Evolutionary conservation across 2,113 vertebrate genomes (phyloP), one percentile per base, ranked within the genome.

Genomic region (Serinus canaria): DNA sequence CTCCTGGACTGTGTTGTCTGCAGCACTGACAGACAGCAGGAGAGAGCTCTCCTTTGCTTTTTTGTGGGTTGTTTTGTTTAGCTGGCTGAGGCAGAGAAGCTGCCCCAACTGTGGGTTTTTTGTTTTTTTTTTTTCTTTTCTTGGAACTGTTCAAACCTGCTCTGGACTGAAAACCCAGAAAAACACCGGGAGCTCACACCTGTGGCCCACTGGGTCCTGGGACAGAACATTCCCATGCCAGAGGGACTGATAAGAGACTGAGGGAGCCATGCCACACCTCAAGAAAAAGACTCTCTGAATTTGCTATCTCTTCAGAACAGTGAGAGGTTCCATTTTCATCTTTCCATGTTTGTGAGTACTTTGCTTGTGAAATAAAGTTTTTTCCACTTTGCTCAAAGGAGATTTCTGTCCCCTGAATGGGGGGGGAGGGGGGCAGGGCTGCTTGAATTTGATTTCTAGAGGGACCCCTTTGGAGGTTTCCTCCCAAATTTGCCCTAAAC

Each of bases 171-270:
- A 60, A 60, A 30, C 9, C 56, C 44, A 49, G 5, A 60, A 24
- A 10, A 49, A 11, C 44, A 39, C 44, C 0, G 0, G 55, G 55
- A 59, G 19, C 15, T 46, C 55, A 23, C 19, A 30, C 15, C 14
- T 59, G 19, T 30, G 33, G 13, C 43, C 25, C 19, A 13, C 17
- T 3, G 2, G 39, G 17, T 13, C 39, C 31, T 0, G 5, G 33
- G 41, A 59, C 4, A 0, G 1, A 4, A 15, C 25, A 30, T 35
- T 13, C 15, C 72, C 8, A 4, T 0, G 0, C 43, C 2, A 9
- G 33, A 59, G 19, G 25, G 20, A 47, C 20, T 46, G 53, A 35
- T 5, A 20, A n/a, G 24, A 13, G 25, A 35, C 33, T 23, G 55
- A 58, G 41, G 0, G 3, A 56, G 52, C 53, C 0, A 1, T 35